Evolutionary conservation across 2,797 vertebrate genomes (phyloP), one percentile per base, ranked within the genome.

Genomic region (Thamnophis elegans): DNA sequence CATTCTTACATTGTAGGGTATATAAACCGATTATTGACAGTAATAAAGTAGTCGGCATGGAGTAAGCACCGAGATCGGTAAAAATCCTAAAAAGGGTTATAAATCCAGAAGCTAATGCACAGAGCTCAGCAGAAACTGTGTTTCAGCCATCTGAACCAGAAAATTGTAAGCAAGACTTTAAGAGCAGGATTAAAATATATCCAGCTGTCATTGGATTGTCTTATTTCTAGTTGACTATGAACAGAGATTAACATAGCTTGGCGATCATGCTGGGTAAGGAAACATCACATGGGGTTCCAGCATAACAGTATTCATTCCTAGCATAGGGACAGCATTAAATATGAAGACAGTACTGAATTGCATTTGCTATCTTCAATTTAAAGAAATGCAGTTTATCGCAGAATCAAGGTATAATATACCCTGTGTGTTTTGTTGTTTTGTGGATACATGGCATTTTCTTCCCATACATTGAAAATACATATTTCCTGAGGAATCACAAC

Each of bases 61-160:
- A 94, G 94, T 62, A 91, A 95, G 56, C 88, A 94, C 62, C 59
- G 54, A 85, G 89, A 90, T 25, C 89, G 10, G 51, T 13, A 1
- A 18, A 86, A 87, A 86, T 62, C 93, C 86, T 85, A 60, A 65
- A 68, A 87, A 87, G 89, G 90, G 16, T 93, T 89, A 94, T 93
- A 78, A 93, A 93, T 90, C 91, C 56, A 94, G 94, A 86, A 91
- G 47, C 26, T 94, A 95, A 36, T 92, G 90, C 58, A 92, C 92
- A 59, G 91, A 56, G 90, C 92, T 88, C 90, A 68, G 53, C 10
- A 85, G 93, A 94, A 93, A 82, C 6, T 88, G 32, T 90, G 88
- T 62, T 87, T 95, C 89, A 32, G 93, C 90, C 87, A 10, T 94
- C 89, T 85, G 68, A 28, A 86, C 85, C 42, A 92, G 73, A 93